These are phyloP conservation scores for Anguilla marmorata DNA, from an alignment of 2,797 vertebrate species.

Conservation along the genomic window DNA sequence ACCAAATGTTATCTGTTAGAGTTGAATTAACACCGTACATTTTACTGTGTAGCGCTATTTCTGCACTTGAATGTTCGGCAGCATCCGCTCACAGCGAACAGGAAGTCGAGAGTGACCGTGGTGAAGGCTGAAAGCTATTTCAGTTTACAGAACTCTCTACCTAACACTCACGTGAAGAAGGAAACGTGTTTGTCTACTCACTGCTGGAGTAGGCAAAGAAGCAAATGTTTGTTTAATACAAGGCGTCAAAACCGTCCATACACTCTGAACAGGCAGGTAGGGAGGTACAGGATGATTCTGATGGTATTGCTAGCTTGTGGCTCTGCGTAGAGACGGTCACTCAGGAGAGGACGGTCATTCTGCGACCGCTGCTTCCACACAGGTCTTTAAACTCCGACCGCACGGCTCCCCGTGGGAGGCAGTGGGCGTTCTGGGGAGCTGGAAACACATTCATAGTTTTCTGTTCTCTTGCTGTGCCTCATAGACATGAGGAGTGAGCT, in stretches of 20 bases:
- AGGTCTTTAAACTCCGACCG: neutral
- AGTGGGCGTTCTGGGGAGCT: neutral
- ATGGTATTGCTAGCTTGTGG: neutral
- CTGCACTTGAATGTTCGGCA: neutral
- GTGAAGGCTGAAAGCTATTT: neutral
- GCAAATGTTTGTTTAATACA: neutral
- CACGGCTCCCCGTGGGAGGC: neutral
- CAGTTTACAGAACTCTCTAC: neutral
- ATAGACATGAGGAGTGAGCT: neutral
- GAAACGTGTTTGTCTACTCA: neutral
- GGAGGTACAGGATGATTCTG: slow-evolving; percentile 11
- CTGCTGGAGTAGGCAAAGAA: neutral
- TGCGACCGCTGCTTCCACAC: neutral
- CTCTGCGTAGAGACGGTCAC: neutral
- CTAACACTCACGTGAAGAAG: neutral
- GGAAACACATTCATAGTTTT: neutral
- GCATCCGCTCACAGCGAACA: neutral
- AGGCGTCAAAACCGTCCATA: too few relatives aligned
- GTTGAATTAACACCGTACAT: too few relatives aligned
- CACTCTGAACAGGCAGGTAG: slow-evolving; percentile 24
- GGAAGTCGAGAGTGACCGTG: neutral
- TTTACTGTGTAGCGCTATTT: too few relatives aligned
- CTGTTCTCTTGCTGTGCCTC: neutral
- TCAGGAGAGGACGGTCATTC: neutral
- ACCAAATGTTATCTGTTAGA: too few relatives aligned